Evolutionary conservation across 2,888 invertebrate genomes (phyloP).

Genomic region (Amblyjoppa fuscipennis): DNA sequence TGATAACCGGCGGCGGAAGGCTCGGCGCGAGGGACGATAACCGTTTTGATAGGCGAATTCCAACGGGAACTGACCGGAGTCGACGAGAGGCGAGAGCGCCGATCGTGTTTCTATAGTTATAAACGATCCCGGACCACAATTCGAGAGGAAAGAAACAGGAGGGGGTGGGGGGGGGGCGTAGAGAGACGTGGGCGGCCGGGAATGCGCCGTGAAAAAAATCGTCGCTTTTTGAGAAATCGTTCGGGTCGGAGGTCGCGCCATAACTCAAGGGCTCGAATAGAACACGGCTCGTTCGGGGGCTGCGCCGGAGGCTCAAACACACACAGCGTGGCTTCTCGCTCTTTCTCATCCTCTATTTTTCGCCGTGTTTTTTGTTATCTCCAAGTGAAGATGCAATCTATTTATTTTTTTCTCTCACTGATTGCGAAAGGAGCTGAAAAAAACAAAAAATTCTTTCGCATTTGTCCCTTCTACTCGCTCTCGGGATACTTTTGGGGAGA

Average conservation of each 20-base stretch:
- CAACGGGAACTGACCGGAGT: background rate
- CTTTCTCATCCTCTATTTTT: background rate
- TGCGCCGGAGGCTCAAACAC: constrained; percentile 53
- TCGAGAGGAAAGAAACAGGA: constrained; percentile 31
- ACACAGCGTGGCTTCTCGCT: constrained; percentile 45
- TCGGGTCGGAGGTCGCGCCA: constrained; percentile 65
- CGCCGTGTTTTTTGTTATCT: background rate
- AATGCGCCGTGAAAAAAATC: constrained; percentile 60
- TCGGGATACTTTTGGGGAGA: constrained; percentile 17
- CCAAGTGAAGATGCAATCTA: background rate
- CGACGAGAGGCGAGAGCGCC: background rate
- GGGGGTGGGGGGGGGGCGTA: background rate
- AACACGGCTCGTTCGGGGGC: constrained; percentile 13
- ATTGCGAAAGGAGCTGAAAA: constrained; percentile 35
- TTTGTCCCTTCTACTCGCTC: background rate
- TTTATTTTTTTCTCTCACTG: constrained; percentile 6
- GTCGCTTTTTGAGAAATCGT: constrained; percentile 70
- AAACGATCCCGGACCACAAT: constrained; percentile 43
- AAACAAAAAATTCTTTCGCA: constrained; percentile 9
- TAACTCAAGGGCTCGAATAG: constrained; percentile 63
- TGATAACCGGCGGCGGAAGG: background rate
- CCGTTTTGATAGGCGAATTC: constrained; percentile 10
- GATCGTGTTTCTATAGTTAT: constrained; percentile 40
- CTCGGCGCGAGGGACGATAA: constrained; percentile 1
- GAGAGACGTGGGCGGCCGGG: constrained; percentile 11